Conservation (phyloP, 2,888 invertebrate genomes). For the Andricus quercusramuli region DNA sequence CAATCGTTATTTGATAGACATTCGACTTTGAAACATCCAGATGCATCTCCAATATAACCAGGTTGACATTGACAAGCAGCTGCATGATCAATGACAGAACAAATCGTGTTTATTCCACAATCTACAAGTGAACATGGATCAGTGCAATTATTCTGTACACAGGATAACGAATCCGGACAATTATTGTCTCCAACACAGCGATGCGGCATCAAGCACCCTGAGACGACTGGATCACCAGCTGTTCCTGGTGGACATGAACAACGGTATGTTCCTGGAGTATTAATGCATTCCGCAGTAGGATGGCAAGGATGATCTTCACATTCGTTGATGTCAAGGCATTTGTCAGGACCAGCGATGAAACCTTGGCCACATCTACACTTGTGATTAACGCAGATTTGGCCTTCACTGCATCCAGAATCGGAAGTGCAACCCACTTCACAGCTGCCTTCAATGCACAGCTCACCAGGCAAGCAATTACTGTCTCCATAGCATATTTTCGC, state of each 20-base stretch:
- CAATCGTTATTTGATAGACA: slow-evolving; percentile 90
- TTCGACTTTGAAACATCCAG: slow-evolving; percentile 94
- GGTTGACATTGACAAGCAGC: slow-evolving; percentile 89
- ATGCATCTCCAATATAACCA: slow-evolving; percentile 90
- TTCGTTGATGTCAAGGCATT: slow-evolving; percentile 90
- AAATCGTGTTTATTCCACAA: slow-evolving; percentile 89
- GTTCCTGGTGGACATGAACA: slow-evolving; percentile 90
- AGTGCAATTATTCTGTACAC: slow-evolving; percentile 87
- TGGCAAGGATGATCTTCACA: slow-evolving; percentile 90
- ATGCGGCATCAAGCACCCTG: slow-evolving; percentile 88
- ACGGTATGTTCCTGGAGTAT: slow-evolving; percentile 89
- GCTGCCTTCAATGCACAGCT: slow-evolving; percentile 90
- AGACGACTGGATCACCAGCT: slow-evolving; percentile 86
- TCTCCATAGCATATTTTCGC: slow-evolving; percentile 93
- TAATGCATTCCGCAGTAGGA: slow-evolving; percentile 88
- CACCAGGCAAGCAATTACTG: slow-evolving; percentile 93
- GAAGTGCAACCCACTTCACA: slow-evolving; percentile 91
- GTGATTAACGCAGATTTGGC: slow-evolving; percentile 87
- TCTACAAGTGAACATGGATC: slow-evolving; percentile 88
- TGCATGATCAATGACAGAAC: slow-evolving; percentile 86
- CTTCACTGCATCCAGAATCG: slow-evolving; percentile 88
- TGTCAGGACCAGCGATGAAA: slow-evolving; percentile 85
- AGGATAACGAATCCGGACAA: slow-evolving; percentile 88
- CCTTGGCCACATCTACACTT: slow-evolving; percentile 89
- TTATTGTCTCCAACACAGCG: slow-evolving; percentile 88